Conservation (phyloP, 2,888 invertebrate genomes). For the Ctenicera cuprea region DNA sequence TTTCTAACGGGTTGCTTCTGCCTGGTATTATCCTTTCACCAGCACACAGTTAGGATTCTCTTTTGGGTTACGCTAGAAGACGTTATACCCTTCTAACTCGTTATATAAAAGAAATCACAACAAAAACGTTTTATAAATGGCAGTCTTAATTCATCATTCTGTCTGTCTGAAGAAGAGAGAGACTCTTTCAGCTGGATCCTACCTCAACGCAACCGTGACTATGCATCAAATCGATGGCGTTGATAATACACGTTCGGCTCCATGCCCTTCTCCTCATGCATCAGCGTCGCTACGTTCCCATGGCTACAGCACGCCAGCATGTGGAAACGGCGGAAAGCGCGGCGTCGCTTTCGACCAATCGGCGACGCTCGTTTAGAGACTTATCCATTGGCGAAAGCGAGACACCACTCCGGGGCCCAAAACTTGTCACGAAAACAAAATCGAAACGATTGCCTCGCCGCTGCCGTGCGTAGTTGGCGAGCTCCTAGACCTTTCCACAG, state of each 20-base stretch:
- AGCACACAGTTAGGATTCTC: too few relatives aligned
- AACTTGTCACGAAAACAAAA: constrained; percentile 14
- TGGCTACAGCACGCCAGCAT: constrained; percentile 40
- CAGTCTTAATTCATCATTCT: constrained; percentile 5
- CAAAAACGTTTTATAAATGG: background rate
- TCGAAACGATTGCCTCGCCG: constrained; percentile 20
- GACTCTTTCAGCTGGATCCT: constrained; percentile 18
- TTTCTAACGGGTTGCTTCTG: too few relatives aligned
- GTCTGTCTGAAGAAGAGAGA: background rate
- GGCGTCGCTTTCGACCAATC: constrained; percentile 3
- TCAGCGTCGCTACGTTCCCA: constrained; percentile 43
- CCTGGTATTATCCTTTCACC: too few relatives aligned
- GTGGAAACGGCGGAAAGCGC: constrained; percentile 34
- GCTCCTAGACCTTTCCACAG: constrained; percentile 55
- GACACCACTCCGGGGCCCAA: constrained; percentile 9
- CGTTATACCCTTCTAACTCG: too few relatives aligned
- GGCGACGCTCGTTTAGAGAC: constrained; percentile 4
- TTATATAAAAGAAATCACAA: background rate
- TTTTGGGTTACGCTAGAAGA: too few relatives aligned
- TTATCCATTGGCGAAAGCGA: constrained; percentile 17
- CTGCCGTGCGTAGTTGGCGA: constrained; percentile 49
- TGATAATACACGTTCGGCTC: constrained; percentile 27
- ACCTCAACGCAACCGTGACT: constrained; percentile 41
- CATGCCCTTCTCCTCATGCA: constrained; percentile 27
- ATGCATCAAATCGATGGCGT: constrained; percentile 43